Percentiles rank a stretch among this genome's conserved stretches.
Conservation (phyloP, 1,140 invertebrate species). For the Asobara japonica region DNA sequence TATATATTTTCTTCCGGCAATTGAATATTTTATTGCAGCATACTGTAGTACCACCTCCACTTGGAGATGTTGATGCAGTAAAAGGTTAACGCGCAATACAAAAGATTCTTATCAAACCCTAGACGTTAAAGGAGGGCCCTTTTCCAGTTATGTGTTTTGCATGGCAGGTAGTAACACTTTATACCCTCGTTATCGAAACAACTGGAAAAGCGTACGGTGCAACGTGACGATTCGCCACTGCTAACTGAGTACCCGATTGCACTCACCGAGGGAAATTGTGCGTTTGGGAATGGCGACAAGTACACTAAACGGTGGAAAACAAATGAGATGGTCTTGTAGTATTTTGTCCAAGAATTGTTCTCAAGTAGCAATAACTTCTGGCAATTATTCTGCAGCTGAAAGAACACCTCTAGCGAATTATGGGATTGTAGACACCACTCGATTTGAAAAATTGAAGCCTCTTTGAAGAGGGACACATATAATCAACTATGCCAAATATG, state of each 20-base stretch:
- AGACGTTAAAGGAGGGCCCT: background rate
- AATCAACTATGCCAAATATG: too few species aligned
- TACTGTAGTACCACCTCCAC: background rate
- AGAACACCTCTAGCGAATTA: background rate
- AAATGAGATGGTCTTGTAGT: background rate
- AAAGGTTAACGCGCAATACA: conserved; percentile 3
- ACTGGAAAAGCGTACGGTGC: background rate
- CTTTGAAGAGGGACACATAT: too few species aligned
- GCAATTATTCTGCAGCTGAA: background rate
- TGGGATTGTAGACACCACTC: too few species aligned
- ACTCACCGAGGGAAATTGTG: conserved; percentile 5
- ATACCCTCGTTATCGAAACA: conserved; percentile 13
- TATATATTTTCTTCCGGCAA: background rate
- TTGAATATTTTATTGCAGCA: conserved; percentile 12
- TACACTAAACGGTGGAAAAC: background rate
- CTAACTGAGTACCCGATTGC: background rate
- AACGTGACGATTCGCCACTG: conserved; percentile 5
- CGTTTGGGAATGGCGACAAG: background rate
- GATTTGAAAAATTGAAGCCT: too few species aligned
- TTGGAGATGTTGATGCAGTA: background rate
- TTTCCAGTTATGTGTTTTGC: conserved; percentile 7
- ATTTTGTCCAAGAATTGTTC: background rate
- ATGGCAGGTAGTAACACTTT: conserved; percentile 10
- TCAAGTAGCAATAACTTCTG: background rate
- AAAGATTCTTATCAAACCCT: conserved; percentile 2